Base-by-base conservation (phyloP, 2,888 invertebrate genomes). In the Zhuqinia jingwanae region DNA sequence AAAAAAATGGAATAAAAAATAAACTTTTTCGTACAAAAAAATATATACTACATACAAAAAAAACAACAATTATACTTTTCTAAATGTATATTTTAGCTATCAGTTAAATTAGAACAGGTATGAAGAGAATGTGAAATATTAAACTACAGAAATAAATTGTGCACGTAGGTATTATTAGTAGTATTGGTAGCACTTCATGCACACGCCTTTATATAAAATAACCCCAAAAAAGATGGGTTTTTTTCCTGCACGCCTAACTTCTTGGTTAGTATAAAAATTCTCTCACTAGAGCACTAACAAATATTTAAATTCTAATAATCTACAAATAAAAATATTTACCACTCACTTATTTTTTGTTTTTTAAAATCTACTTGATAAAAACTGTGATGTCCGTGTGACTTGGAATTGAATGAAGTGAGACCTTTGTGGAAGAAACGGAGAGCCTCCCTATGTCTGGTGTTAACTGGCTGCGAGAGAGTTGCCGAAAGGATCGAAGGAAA, bases 401-500 rank as follows among this genome's bases (percentile, higher is more conserved):
- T 83, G 30, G 68, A 76, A 83, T 83, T 83, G 17, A 83, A 27
- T 77, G 60, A 75, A 82, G 81, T 75, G 70, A 70, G 56, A 70
- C 56, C 30, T 82, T 81, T 56, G 25, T 65, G 60, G 83, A 73
- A 83, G 78, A 70, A 70, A 60, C 75, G 53, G 86, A 86, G 86
- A 86, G 86, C 76, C 80, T 76, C 81, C 81, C 86, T 45, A 47
- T 76, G 75, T 68, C 63, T 68, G 89, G 81, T 89, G 88, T 88
- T 86, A 63, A 83, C 89, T 88, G 86, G 86, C 73, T 86, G 87
- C 85, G 86, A 89, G 84, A 68, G 76, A 86, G 87, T 77, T 75
- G 89, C 77, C 85, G 84, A 88, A 89, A 88, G 88, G 89, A 89
- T 84, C 88, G 89, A 89, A 70, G 60, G 86, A 85, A 85, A 88